These are phyloP conservation scores for Tigriopus japonicus DNA, from an alignment of 1,140 invertebrate species.

Conservation along the genomic window DNA sequence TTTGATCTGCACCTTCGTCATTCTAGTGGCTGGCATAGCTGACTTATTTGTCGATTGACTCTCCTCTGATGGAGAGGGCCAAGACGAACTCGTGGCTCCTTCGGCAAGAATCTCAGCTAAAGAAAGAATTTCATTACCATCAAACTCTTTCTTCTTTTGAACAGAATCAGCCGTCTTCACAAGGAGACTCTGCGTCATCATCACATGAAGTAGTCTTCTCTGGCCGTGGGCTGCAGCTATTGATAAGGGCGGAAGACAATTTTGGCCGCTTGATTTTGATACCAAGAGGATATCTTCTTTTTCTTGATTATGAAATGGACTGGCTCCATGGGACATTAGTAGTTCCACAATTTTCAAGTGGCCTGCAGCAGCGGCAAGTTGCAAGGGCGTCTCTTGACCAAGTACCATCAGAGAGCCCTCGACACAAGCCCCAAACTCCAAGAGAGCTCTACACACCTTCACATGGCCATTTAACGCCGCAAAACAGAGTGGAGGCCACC, in stretches of 20 bases:
- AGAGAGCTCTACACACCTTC: conserved; percentile 35
- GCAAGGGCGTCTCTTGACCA: conserved; percentile 47
- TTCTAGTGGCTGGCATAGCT: conserved; percentile 25
- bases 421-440: conserved; percentile 54
- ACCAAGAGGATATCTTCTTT: not conserved
- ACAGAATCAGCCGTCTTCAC: too few species aligned
- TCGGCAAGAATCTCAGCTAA: conserved; percentile 77
- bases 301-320: conserved; percentile 63
- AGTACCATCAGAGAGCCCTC: conserved; percentile 58
- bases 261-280: conserved; percentile 18
- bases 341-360: conserved; percentile 58
- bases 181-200: conserved; percentile 39
- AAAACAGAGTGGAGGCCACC: conserved; percentile 55
- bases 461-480: conserved; percentile 37
- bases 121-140: conserved; percentile 47
- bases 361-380: conserved; percentile 58
- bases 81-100: conserved; percentile 29
- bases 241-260: conserved; percentile 47
- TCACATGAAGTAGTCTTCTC: conserved; percentile 47
- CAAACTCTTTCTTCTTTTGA: too few species aligned
- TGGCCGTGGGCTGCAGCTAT: conserved; percentile 70
- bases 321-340: conserved; percentile 56
- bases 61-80: not conserved
- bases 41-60: not conserved
- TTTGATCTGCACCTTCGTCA: conserved; percentile 62